phyloP scores from a whole-genome alignment of 30 jellyfish, hydroid and myxozoan genomes.

The Pelagia noctiluca region DNA sequence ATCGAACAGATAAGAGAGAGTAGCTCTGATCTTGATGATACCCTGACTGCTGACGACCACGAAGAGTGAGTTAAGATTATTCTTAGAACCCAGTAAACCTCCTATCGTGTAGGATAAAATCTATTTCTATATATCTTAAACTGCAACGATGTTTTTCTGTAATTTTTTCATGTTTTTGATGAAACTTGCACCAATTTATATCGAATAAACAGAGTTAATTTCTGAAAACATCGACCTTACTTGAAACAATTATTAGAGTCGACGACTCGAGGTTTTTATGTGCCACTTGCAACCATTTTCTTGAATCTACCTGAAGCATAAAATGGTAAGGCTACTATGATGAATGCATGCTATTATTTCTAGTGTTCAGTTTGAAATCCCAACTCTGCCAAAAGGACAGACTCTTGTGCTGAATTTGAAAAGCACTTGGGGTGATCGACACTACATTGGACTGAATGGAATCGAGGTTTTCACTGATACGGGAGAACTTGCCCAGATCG shows the following conservation, averaged over 20 bases:
- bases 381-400: constrained; percentile 89
- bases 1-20: not conserved
- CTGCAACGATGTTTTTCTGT: too few relatives aligned
- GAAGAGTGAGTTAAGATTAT: constrained; percentile 10
- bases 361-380: constrained; percentile 65
- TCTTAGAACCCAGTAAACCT: too few relatives aligned
- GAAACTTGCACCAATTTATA: too few relatives aligned
- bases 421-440: constrained; percentile 97
- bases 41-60: not conserved
- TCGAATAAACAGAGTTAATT: too few relatives aligned
- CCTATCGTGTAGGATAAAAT: too few relatives aligned
- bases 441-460: constrained; percentile 97
- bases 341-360: not conserved
- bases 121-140: too few relatives aligned
- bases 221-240: too few relatives aligned
- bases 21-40: not conserved
- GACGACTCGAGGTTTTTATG: too few relatives aligned
- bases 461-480: constrained; percentile 80
- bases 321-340: not conserved
- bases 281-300: too few relatives aligned
- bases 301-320: too few relatives aligned
- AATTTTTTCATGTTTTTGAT: too few relatives aligned
- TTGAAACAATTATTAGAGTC: too few relatives aligned
- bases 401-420: constrained; percentile 70
- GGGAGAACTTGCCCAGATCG: constrained; percentile 79